Evolutionary conservation across 92 coral and sea anemone species (phyloP), one percentile per base, ranked within the genome.

Genomic region (Porites lobata): DNA sequence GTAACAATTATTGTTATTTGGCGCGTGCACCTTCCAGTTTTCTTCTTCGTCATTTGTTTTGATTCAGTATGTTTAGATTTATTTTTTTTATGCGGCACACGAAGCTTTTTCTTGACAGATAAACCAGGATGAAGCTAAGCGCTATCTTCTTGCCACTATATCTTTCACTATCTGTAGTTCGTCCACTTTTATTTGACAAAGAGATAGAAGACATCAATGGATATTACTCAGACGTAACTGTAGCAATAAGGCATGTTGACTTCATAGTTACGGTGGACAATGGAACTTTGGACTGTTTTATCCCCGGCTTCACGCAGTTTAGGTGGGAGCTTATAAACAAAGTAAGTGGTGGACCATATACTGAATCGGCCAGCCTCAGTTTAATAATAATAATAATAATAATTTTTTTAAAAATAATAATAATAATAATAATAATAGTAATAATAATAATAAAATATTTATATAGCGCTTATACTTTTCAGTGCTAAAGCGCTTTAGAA

Each of bases 181-280:
- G 13, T 24, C 57, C 85, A 4, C 83, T 93, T 67, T 77, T 93
- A 74, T 72, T 82, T 82, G 96, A 95, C 80, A 76, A 89, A 76
- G 88, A 95, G 81, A 76, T 93, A 29, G 94, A 79, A 51, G 29
- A 91, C 20, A 61, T 93, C 50, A 71, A 73, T 50, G 82, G 92
- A 7, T 78, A 79, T 47, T 91, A 94, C 94, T 80, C 87, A 12
- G 57, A 76, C 18, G 85, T 90, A 8, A 93, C 96, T 0, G 90
- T 95, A 7, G 92, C 88, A 38, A 82, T 97, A 8, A 91, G 96
- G 50, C 99, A 97, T 65, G 94, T 93, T 29, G 98, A 97, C 74
- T 97, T 85, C 79, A 85, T 95, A n/a, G 99, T 98, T n/a, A 90
- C 83, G 13, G 53, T 26, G 0, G 99, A 97, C 47, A 97, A 97